These are phyloP conservation scores for Leptinotarsa texana DNA, from an alignment of 1,140 invertebrate species.

Conservation along the genomic window DNA sequence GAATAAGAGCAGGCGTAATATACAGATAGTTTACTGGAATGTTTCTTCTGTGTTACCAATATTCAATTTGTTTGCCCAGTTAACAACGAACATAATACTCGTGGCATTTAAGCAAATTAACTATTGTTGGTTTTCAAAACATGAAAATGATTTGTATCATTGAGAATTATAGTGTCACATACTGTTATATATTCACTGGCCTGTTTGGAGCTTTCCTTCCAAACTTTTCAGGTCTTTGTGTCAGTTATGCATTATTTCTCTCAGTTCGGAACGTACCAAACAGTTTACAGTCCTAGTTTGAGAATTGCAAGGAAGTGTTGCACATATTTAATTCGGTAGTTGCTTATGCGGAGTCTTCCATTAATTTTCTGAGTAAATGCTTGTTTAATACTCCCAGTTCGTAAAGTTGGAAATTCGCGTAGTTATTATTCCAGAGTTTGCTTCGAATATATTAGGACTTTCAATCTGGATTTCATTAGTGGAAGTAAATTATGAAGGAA, in stretches of 20 bases:
- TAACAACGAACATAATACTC: no score
- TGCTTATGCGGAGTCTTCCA: slow-evolving; percentile 1
- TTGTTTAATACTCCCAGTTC: slow-evolving; percentile 6
- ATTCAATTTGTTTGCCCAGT: no score
- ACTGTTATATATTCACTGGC: not conserved
- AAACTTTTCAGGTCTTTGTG: not conserved
- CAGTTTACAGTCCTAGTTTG: not conserved
- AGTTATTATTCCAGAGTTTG: not conserved
- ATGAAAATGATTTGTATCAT: no score
- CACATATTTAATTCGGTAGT: slow-evolving; percentile 6
- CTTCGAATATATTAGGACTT: not conserved
- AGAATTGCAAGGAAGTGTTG: not conserved
- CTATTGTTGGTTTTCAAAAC: no score
- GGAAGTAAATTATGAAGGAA: not conserved
- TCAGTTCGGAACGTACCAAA: not conserved
- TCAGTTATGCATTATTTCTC: not conserved
- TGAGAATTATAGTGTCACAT: no score
- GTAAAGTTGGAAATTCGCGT: not conserved
- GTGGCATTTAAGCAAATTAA: no score
- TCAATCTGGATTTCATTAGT: not conserved
- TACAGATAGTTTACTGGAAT: no score
- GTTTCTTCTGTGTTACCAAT: no score
- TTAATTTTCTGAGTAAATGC: slow-evolving; percentile 6
- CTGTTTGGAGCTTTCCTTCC: not conserved
- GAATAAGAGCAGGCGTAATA: no score